These are phyloP conservation scores for Gandaritis pyraliata DNA, from an alignment of 2,888 invertebrate genomes.

Conservation along the genomic window DNA sequence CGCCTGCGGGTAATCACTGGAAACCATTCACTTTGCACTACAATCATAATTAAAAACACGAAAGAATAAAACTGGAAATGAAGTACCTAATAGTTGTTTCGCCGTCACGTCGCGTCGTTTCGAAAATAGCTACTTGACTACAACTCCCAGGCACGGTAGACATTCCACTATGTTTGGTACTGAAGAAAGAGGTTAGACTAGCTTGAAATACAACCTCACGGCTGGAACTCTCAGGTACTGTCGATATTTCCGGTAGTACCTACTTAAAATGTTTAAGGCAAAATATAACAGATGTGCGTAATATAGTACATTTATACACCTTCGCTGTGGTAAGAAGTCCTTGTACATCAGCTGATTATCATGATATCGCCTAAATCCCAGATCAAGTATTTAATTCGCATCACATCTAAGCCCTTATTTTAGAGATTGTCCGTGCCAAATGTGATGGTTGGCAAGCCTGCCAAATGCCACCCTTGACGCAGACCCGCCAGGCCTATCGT, in stretches of 20 bases:
- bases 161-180: too few relatives aligned
- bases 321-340: too few relatives aligned
- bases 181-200: too few relatives aligned
- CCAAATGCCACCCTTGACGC: conserved; percentile 20
- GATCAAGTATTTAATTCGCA: conserved; percentile 16
- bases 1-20: background rate
- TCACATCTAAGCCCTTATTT: conserved; percentile 26
- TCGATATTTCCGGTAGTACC: too few relatives aligned
- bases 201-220: too few relatives aligned
- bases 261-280: too few relatives aligned
- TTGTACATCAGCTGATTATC: background rate
- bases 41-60: conserved; percentile 1
- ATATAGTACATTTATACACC: too few relatives aligned
- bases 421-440: conserved; percentile 31
- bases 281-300: too few relatives aligned
- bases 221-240: too few relatives aligned
- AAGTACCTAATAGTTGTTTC: background rate
- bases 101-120: too few relatives aligned
- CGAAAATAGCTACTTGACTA: too few relatives aligned
- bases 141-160: too few relatives aligned
- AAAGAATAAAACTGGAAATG: background rate
- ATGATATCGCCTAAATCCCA: background rate
- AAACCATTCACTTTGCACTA: background rate
- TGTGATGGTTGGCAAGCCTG: conserved; percentile 30
- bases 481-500: conserved; percentile 27